A percentile compares a stretch with the other conserved stretches of the same genome.
Conservation (phyloP, 1,140 invertebrate genomes). For the Asobara japonica region DNA sequence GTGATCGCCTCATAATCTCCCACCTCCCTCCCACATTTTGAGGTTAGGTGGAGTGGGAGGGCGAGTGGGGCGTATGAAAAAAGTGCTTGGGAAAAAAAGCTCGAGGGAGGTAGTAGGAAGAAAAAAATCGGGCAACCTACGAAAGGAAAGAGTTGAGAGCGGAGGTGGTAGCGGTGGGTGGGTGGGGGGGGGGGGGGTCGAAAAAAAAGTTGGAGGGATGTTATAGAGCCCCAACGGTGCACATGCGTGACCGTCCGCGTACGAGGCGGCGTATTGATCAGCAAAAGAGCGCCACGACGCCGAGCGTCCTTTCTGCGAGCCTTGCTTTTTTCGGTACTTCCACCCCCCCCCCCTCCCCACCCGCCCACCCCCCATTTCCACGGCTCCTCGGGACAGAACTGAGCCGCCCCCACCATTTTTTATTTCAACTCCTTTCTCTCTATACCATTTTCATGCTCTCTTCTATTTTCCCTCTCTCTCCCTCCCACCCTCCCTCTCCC, state of each 20-base stretch:
- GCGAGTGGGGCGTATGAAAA: constrained; percentile 1
- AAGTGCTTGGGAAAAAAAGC: constrained; percentile 35
- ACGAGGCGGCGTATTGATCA: constrained; percentile 67
- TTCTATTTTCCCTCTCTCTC: background rate
- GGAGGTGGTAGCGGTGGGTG: constrained; percentile 40
- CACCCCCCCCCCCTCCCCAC: background rate
- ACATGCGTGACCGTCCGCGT: constrained; percentile 67
- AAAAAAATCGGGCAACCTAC: constrained; percentile 61
- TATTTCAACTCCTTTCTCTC: background rate
- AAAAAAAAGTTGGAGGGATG: constrained; percentile 38
- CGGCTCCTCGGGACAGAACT: background rate
- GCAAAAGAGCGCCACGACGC: constrained; percentile 67
- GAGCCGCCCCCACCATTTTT: background rate
- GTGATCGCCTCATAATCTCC: constrained; percentile 44
- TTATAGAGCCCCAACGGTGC: constrained; percentile 55
- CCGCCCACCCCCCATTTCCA: too few species aligned
- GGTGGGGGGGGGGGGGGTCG: constrained; percentile 26
- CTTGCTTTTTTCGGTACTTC: constrained; percentile 61
- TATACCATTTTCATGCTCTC: background rate
- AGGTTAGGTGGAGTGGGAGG: background rate
- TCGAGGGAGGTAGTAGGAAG: constrained; percentile 40
- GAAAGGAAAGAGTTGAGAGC: constrained; percentile 43
- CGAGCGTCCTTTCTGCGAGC: constrained; percentile 66
- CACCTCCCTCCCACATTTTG: constrained; percentile 28
- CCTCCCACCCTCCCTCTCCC: background rate